Evolutionary conservation across 2,888 invertebrate genomes (phyloP).

Genomic region (Mechanitis messenoides): DNA sequence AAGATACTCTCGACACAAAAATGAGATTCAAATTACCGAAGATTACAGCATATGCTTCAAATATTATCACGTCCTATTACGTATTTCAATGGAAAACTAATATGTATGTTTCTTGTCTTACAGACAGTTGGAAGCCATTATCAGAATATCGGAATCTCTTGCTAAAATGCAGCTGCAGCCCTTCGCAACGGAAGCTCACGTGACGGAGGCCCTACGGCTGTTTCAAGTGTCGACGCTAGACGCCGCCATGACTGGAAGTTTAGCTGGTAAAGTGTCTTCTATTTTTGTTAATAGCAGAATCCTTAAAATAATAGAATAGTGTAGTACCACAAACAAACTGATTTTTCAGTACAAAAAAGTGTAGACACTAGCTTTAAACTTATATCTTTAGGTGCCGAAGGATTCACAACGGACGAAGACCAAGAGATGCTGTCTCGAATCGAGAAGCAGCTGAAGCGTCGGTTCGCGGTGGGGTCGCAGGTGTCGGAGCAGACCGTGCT

Average conservation of each 20-base stretch:
- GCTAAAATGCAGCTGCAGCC: slow-evolving; percentile 97
- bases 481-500: slow-evolving; percentile 96
- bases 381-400: slow-evolving; percentile 88
- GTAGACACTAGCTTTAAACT: neutral
- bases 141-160: slow-evolving; percentile 96
- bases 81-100: too few species aligned
- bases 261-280: slow-evolving; percentile 80
- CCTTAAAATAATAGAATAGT: too few species aligned
- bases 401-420: slow-evolving; percentile 96
- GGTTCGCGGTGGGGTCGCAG: slow-evolving; percentile 97
- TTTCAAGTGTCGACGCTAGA: slow-evolving; percentile 98
- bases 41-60: too few species aligned
- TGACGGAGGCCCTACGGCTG: slow-evolving; percentile 95
- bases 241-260: slow-evolving; percentile 94
- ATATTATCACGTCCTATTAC: too few species aligned
- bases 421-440: slow-evolving; percentile 92
- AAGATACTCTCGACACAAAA: too few species aligned
- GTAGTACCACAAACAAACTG: too few species aligned
- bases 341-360: slow-evolving; percentile 26
- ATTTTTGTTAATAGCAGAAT: too few species aligned
- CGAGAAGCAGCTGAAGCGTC: slow-evolving; percentile 94
- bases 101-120: neutral
- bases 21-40: too few species aligned
- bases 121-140: slow-evolving; percentile 95
- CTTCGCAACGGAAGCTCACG: slow-evolving; percentile 93